Evolutionary conservation across 1,140 invertebrate species (phyloP), one percentile per base, ranked within the genome.

Genomic region (Brachionus asplanchnoidis): DNA sequence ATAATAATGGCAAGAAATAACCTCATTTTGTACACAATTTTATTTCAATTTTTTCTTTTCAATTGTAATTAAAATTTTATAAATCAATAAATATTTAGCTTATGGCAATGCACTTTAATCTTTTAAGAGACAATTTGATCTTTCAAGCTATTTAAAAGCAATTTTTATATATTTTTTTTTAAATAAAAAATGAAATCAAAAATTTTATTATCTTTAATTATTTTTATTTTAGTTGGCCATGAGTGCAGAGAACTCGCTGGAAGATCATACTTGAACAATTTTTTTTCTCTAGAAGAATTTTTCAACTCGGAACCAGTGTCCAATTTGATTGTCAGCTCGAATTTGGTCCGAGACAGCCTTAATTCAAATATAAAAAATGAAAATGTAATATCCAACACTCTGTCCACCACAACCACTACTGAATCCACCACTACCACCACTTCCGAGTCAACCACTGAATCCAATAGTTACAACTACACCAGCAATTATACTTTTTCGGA

Each of bases 341-440:
- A 73, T 73, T 73, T 20, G 28, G 32, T 73, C 20, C 32, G 17
- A 73, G 36, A 73, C 4, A 73, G 68, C 11, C 7, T 73, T 7
- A 73, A 73, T 73, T 73, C 68, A 44, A 73, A 42, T 12, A 40
- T 73, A 20, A 73, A 73, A 20, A 73, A 73, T 73, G 68, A 42
- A 42, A 73, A 73, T 17, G 32, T 42, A 9, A 73, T 73, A 7
- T 40, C 32, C 8, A 73, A 73, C n/a, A 73, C 32, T n/a, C 1
- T 73, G 28, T 40, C 36, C 6, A 40, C 32, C 12, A 42, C 28
- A 3, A 73, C 32, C 14, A 42, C 40, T 0, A 40, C 26, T 32
- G 26, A 40, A 42, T 73, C 40, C 3, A 73, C 40, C 8, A 44
- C 32, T 9, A 60, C 68, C 8, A 42, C 40, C 14, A 32, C 26